phyloP scores from a whole-genome alignment of 2,113 vertebrate genomes.

The Pseudolaguvia tuberculata region DNA sequence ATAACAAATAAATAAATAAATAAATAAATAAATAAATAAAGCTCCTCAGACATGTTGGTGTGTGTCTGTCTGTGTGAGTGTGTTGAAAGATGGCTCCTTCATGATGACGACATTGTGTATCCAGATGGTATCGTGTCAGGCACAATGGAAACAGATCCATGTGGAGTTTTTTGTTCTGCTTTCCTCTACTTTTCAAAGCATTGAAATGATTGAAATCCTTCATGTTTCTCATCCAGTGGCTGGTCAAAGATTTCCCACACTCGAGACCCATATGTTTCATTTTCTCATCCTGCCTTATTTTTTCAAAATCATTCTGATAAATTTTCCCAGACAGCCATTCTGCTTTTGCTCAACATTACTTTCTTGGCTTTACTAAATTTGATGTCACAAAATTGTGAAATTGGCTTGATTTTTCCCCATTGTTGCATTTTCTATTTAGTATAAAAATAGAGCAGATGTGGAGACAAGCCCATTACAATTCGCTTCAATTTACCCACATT shows the following conservation, averaged over 20 bases:
- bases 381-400: slow-evolving; percentile 20
- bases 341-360: slow-evolving; percentile 25
- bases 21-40: slow-evolving; percentile 32
- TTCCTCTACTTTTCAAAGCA: neutral
- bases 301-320: slow-evolving; percentile 27
- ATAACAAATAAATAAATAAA: slow-evolving; percentile 47
- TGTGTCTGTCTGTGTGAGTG: slow-evolving; percentile 35
- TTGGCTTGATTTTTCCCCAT: slow-evolving; percentile 27
- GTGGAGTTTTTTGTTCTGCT: slow-evolving; percentile 4
- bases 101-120: slow-evolving; percentile 45
- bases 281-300: slow-evolving; percentile 3
- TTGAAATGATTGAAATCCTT: neutral
- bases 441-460: slow-evolving; percentile 30
- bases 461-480: slow-evolving; percentile 30
- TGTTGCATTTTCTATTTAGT: slow-evolving; percentile 2
- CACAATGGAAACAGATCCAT: slow-evolving; percentile 57
- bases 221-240: slow-evolving; percentile 15
- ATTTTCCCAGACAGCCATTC: slow-evolving; percentile 16
- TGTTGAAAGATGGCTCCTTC: slow-evolving; percentile 25
- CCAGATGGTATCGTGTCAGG: slow-evolving; percentile 57
- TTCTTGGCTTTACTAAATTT: slow-evolving; percentile 19
- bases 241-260: slow-evolving; percentile 26
- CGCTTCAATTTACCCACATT: slow-evolving; percentile 28
- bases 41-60: slow-evolving; percentile 16
- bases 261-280: slow-evolving; percentile 1